A percentile compares a stretch with the other conserved stretches of the same genome.
These are phyloP conservation scores for Ceratosolen fusciceps DNA, from an alignment of 1,140 invertebrate species.

Conservation along the genomic window DNA sequence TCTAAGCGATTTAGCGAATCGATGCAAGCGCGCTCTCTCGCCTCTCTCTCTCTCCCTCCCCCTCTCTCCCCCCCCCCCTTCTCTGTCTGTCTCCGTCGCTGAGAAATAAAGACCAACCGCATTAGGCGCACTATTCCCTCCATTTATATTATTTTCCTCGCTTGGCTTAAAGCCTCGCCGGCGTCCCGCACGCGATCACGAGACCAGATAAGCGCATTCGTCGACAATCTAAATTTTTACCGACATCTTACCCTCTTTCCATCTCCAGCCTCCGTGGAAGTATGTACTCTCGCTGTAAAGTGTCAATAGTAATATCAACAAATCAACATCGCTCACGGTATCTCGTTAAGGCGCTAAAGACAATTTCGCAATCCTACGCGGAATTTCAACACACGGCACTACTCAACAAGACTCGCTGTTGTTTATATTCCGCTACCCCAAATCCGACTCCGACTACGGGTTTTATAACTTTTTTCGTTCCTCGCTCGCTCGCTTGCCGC, in stretches of 20 bases:
- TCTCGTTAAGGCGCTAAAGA: not conserved
- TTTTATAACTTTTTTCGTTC: too few species aligned
- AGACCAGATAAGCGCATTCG: not conserved
- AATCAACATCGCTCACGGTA: not conserved
- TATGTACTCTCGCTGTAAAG: not conserved
- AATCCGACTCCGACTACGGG: too few species aligned
- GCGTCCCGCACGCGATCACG: not conserved
- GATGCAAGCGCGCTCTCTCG: not conserved
- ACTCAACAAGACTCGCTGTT: too few species aligned
- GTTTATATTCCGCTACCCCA: too few species aligned
- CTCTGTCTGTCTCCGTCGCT: not conserved
- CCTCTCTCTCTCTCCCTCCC: not conserved
- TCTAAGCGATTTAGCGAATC: constrained; percentile 11
- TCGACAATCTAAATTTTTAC: not conserved
- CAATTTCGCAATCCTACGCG: not conserved
- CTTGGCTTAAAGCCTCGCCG: not conserved
- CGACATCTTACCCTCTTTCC: not conserved
- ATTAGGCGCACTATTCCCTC: not conserved
- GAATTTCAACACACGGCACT: too few species aligned
- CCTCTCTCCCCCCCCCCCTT: not conserved
- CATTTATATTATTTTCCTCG: not conserved
- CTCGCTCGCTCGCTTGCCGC: too few species aligned
- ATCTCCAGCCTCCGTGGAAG: too few species aligned
- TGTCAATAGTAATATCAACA: not conserved
- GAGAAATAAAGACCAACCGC: not conserved